Percentiles rank a stretch among this genome's conserved stretches.
Evolutionary conservation across 1,140 invertebrate genomes (phyloP).

Genomic region (Drosophila persimilis): DNA sequence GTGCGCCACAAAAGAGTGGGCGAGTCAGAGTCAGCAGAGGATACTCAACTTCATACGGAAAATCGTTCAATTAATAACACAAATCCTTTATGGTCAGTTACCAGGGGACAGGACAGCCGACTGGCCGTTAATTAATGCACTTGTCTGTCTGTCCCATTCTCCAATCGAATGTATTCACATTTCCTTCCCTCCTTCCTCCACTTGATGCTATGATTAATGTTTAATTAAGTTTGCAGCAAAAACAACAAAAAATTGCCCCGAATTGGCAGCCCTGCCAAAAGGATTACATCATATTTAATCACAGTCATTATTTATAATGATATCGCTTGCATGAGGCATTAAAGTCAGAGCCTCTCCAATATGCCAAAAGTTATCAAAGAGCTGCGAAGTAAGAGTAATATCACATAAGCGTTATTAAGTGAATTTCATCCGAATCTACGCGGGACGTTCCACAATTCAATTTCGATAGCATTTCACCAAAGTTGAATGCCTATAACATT

Average conservation of each 20-base stretch:
- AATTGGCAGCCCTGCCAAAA: constrained; percentile 15
- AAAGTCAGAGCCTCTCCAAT: constrained; percentile 29
- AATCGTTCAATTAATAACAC: constrained; percentile 70
- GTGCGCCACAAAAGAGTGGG: constrained; percentile 4
- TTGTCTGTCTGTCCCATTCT: constrained; percentile 32
- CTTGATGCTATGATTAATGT: constrained; percentile 65
- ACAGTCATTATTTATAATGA: constrained; percentile 75
- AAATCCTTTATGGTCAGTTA: constrained; percentile 71
- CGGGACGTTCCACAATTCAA: constrained; percentile 9
- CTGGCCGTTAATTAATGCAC: constrained; percentile 68
- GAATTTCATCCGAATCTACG: constrained; percentile 16
- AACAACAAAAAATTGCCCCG: constrained; percentile 16
- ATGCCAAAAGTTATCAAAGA: constrained; percentile 48
- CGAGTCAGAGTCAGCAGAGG: too few relatives aligned
- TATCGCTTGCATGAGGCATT: constrained; percentile 34
- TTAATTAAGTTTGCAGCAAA: constrained; percentile 69
- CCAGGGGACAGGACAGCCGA: constrained; percentile 22
- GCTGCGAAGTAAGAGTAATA: constrained; percentile 20
- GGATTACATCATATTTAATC: constrained; percentile 78
- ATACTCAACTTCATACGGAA: constrained; percentile 19
- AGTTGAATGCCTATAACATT: too few relatives aligned
- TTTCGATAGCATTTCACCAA: constrained; percentile 11
- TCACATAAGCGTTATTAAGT: constrained; percentile 39
- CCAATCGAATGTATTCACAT: constrained; percentile 26
- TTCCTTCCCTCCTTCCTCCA: neutral